Conservation (phyloP, 2,113 vertebrate genomes). For the Regulus satrapa region DNA sequence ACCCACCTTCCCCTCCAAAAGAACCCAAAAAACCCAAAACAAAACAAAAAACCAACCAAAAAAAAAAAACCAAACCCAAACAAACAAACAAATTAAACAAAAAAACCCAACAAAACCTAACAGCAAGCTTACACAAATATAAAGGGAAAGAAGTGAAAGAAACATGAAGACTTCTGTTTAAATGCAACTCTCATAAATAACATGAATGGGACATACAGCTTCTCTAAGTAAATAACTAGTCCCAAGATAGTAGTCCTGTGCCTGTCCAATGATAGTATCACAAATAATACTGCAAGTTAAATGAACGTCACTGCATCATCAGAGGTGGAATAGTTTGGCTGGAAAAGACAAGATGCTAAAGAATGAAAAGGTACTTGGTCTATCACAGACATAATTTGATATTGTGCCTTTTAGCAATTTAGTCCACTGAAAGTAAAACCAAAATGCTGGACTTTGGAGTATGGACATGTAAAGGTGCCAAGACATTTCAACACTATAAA, state of each 20-base stretch:
- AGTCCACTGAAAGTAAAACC: background rate
- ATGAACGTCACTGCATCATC: background rate
- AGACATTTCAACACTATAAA: background rate
- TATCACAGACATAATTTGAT: background rate
- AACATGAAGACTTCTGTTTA: background rate
- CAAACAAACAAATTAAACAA: background rate
- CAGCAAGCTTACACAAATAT: background rate
- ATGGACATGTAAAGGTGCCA: background rate
- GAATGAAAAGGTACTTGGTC: background rate
- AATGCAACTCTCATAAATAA: background rate
- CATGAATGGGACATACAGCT: background rate
- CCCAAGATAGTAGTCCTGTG: background rate
- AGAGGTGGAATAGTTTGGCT: background rate
- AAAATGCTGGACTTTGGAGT: background rate
- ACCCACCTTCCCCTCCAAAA: accelerated
- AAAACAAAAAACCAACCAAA: too few species aligned
- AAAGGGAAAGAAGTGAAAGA: background rate
- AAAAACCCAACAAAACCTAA: background rate
- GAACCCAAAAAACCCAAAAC: too few species aligned
- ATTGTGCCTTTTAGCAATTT: background rate
- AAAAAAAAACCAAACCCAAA: background rate
- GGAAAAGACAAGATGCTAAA: background rate
- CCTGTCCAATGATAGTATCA: background rate
- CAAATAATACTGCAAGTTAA: background rate
- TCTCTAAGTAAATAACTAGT: background rate